phyloP scores from a whole-genome alignment of 2,797 vertebrate species.

The Xiphorhynchus erythropygius region DNA sequence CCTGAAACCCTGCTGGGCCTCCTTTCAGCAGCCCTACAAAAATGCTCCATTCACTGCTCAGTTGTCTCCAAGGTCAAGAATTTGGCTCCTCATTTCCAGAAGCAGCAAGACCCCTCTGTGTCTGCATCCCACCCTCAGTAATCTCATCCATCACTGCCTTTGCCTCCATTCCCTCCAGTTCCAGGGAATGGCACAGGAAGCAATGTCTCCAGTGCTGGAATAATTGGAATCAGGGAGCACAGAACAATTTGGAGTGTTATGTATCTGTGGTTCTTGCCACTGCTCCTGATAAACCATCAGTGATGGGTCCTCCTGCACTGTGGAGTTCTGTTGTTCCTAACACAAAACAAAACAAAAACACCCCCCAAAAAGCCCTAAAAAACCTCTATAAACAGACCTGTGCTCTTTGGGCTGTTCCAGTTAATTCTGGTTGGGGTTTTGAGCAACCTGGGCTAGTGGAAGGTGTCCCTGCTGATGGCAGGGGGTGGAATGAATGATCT shows the following conservation, averaged over 20 bases:
- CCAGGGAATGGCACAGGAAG: not conserved
- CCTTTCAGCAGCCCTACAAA: not conserved
- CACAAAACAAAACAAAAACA: not conserved
- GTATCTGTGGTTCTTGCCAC: not conserved
- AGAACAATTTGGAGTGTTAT: fast-evolving
- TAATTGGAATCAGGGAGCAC: not conserved
- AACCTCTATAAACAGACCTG: fast-evolving
- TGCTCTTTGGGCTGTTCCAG: not conserved
- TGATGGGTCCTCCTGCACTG: not conserved
- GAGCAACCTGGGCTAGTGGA: not conserved
- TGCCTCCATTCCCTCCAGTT: not conserved
- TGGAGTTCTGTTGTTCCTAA: not conserved
- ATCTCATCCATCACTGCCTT: not conserved
- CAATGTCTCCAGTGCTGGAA: not conserved
- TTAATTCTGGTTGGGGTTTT: not conserved
- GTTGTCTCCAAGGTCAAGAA: not conserved
- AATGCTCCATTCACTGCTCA: not conserved
- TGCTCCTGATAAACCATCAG: fast-evolving
- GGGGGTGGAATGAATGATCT: not conserved
- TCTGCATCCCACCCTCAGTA: not conserved
- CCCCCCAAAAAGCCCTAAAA: too few species aligned
- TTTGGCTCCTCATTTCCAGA: not conserved
- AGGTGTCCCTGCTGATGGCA: not conserved
- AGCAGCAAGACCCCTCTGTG: not conserved
- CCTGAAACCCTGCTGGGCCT: not conserved